Evolutionary conservation across 2,113 vertebrate species (phyloP).

Genomic region (Reinhardtius hippoglossoides): DNA sequence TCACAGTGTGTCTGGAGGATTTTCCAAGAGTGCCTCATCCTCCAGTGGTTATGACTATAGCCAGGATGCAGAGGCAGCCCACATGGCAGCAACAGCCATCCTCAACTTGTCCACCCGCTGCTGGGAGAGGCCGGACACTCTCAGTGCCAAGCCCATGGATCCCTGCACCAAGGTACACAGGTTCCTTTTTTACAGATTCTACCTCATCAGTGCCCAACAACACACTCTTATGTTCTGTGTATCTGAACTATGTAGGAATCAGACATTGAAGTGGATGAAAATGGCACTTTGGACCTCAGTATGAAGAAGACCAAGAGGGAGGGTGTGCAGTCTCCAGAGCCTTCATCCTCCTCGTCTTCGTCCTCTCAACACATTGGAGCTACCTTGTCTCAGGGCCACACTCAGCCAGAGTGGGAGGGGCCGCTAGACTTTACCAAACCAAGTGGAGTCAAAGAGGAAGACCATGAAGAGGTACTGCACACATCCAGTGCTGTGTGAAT

Average conservation of each 20-base stretch:
- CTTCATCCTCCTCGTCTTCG: slow-evolving; percentile 80
- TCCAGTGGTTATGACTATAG: slow-evolving; percentile 92
- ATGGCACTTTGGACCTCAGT: slow-evolving; percentile 96
- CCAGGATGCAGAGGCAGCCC: slow-evolving; percentile 96
- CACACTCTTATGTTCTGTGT: not conserved
- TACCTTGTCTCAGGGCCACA: slow-evolving; percentile 87
- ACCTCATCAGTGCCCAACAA: not conserved
- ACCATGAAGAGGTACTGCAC: slow-evolving; percentile 89
- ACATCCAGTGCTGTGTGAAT: not conserved
- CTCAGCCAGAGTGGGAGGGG: slow-evolving; percentile 93
- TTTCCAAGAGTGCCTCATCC: slow-evolving; percentile 87
- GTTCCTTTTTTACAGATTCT: not conserved
- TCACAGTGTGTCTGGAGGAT: slow-evolving; percentile 87
- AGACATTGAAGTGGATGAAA: slow-evolving; percentile 97
- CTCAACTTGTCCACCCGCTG: slow-evolving; percentile 98
- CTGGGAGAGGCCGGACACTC: slow-evolving; percentile 97
- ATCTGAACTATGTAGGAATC: slow-evolving; percentile 79
- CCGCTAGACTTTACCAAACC: slow-evolving; percentile 96
- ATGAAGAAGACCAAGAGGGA: slow-evolving; percentile 94
- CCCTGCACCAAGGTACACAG: slow-evolving; percentile 85
- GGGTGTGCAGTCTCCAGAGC: slow-evolving; percentile 87
- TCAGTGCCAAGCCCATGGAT: slow-evolving; percentile 90
- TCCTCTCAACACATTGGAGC: slow-evolving; percentile 85
- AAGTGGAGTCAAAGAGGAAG: slow-evolving; percentile 90
- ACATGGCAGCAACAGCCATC: slow-evolving; percentile 98